Conservation (phyloP, 2,113 vertebrate genomes). For the Camelus dromedarius region DNA sequence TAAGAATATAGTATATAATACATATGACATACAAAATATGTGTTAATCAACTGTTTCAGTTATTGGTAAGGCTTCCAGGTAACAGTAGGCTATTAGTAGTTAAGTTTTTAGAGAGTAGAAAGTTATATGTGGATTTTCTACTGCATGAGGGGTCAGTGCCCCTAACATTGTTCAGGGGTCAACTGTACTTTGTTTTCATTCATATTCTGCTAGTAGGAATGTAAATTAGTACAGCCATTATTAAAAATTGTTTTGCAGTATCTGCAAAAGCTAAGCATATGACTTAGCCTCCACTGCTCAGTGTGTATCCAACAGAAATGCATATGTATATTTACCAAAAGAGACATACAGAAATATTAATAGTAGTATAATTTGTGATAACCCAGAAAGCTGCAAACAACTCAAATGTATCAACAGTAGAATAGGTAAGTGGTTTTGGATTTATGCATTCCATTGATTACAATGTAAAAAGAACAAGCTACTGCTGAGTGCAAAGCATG, state of each 20-base stretch:
- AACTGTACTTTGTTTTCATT: not conserved
- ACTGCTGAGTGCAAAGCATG: not conserved
- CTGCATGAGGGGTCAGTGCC: not conserved
- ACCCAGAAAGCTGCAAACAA: not conserved
- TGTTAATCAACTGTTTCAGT: not conserved
- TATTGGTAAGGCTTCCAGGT: not conserved
- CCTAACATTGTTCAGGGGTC: not conserved
- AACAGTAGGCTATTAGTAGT: not conserved
- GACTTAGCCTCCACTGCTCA: not conserved
- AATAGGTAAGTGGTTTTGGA: not conserved
- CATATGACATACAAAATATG: not conserved
- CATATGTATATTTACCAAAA: not conserved
- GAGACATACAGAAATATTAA: slow-evolving; percentile 2
- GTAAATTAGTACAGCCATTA: not conserved
- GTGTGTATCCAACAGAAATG: slow-evolving; percentile 9
- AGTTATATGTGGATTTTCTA: not conserved
- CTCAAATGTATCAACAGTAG: not conserved
- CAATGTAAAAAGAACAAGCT: not conserved
- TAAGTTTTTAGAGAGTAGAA: not conserved
- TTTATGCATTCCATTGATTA: slow-evolving; percentile 1
- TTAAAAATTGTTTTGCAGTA: not conserved
- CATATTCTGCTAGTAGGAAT: not conserved
- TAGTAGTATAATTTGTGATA: not conserved
- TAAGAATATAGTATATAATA: not conserved
- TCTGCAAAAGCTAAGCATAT: not conserved